Evolutionary conservation across 2,113 vertebrate genomes (phyloP).

Genomic region (Stercorarius parasiticus): DNA sequence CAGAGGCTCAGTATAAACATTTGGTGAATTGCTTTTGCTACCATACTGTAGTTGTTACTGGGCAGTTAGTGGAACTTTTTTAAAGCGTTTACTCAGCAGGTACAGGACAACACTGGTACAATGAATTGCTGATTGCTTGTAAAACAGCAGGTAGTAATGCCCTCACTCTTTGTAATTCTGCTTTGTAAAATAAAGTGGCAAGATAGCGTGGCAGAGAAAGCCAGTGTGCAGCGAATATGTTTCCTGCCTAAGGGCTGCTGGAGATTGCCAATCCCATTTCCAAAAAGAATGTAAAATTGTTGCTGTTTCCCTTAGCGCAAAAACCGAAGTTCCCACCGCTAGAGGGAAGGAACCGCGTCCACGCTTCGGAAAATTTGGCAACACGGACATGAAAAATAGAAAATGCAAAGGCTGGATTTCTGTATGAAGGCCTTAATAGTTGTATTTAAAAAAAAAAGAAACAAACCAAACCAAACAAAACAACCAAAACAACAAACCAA

Average conservation of each 20-base stretch:
- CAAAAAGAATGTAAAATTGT: not conserved
- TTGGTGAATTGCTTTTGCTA: conserved; percentile 76
- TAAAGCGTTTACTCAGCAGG: conserved; percentile 76
- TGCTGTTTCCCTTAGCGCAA: not conserved
- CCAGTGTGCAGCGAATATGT: not conserved
- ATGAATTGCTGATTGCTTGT: conserved; percentile 77
- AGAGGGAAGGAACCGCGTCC: not conserved
- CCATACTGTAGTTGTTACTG: conserved; percentile 64
- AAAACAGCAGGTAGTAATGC: conserved; percentile 80
- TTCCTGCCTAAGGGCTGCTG: not conserved
- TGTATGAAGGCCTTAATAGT: not conserved
- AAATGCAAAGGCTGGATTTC: not conserved
- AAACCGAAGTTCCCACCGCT: not conserved
- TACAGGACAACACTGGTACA: conserved; percentile 67
- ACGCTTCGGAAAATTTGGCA: not conserved
- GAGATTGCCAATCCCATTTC: not conserved
- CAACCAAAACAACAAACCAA: not conserved
- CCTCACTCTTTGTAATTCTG: conserved; percentile 55
- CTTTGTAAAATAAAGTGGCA: conserved; percentile 56
- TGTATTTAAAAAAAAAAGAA: not conserved
- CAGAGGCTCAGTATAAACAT: conserved; percentile 79
- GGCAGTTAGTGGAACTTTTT: conserved; percentile 68
- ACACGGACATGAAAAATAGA: not conserved
- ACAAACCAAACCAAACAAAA: not conserved
- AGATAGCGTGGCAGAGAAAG: not conserved